Percentiles rank a stretch among this genome's conserved stretches.
Evolutionary conservation across 30 jellyfish, hydroid and myxozoan species (phyloP).

Genomic region (Hydractinia echinata): DNA sequence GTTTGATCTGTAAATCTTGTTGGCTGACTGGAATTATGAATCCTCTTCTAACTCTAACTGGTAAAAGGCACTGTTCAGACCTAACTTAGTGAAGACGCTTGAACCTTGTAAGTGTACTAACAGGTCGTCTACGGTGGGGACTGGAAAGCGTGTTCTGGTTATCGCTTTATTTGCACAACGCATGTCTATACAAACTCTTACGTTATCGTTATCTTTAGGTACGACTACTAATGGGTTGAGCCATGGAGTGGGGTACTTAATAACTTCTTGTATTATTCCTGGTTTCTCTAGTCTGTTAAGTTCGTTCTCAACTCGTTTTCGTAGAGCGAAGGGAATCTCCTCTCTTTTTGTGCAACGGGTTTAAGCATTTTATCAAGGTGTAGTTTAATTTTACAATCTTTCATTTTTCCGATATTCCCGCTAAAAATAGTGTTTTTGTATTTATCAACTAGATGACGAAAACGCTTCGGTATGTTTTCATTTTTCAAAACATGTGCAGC

Average conservation of each 20-base stretch:
- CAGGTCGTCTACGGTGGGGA: conserved; percentile 12
- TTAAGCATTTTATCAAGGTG: not conserved
- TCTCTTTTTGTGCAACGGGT: no score
- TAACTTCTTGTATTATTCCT: conserved; percentile 5
- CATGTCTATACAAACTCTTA: conserved; percentile 16
- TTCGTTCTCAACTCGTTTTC: not conserved
- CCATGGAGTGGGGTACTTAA: conserved; percentile 14
- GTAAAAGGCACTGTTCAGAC: conserved; percentile 1
- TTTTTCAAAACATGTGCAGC: no score
- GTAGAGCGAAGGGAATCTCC: no score
- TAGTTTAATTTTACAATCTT: conserved; percentile 1
- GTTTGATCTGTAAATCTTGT: not conserved
- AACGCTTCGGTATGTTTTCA: conserved; percentile 13
- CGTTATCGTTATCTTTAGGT: not conserved
- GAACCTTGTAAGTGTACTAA: not conserved
- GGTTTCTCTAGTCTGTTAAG: not conserved
- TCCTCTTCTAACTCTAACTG: conserved; percentile 4
- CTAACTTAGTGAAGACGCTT: not conserved
- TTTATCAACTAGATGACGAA: no score
- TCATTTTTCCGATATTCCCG: not conserved
- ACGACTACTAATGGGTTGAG: conserved; percentile 9
- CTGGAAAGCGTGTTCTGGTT: not conserved
- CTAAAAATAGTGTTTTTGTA: conserved; percentile 3
- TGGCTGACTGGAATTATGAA: not conserved
- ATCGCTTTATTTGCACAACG: conserved; percentile 10